Evolutionary conservation across 53 echinoderm and acorn worm species (phyloP), one percentile per base, ranked within the genome.

Genomic region (Mesocentrotus franciscanus): DNA sequence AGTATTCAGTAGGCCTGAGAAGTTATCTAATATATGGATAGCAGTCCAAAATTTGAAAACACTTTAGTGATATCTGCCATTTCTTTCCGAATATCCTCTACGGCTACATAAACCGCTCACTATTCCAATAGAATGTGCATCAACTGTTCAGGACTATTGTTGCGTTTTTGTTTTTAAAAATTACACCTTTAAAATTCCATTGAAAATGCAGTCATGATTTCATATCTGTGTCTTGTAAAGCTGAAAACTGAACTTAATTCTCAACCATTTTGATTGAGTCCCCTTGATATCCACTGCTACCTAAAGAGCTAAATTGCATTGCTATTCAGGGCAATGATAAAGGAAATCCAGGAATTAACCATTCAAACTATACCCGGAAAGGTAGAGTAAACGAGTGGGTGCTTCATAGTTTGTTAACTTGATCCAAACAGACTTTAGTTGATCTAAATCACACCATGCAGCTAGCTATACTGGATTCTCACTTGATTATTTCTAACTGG

Each of bases 391-490:
- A 76, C 3, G 10, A 76, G 75, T n/a, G 10, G 32, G 10, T 76
- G 33, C 24, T 68, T 76, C 76, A 76, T 33, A 30, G 3, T 9
- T 76, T 76, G 30, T 30, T 76, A 76, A 18, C 29, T 30, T 14
- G 27, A 81, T 33, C 33, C 1, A 33, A 13, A 81, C 36, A 81
- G 81, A 81, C 12, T 42, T 22, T 22, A 74, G 1, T 30, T 16
- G 33, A 81, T 81, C 81, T 81, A 81, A 81, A 81, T 81, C 81
- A 81, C 81, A 81, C 81, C 81, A 81, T 81, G 81, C 76, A 76
- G 76, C n/a, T n/a, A n/a, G n/a, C 81, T 81, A 39, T 17, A 42
- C 42, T 42, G 17, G 81, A 81, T 39, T 42, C 22, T 81, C 42
- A 39, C 42, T 17, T 39, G 17, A 81, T 36, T 81, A 42, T 39